A percentile compares a stretch with the other conserved stretches of the same genome.
Evolutionary conservation across 2,888 invertebrate genomes (phyloP).

Genomic region (Antheraea yamamai): DNA sequence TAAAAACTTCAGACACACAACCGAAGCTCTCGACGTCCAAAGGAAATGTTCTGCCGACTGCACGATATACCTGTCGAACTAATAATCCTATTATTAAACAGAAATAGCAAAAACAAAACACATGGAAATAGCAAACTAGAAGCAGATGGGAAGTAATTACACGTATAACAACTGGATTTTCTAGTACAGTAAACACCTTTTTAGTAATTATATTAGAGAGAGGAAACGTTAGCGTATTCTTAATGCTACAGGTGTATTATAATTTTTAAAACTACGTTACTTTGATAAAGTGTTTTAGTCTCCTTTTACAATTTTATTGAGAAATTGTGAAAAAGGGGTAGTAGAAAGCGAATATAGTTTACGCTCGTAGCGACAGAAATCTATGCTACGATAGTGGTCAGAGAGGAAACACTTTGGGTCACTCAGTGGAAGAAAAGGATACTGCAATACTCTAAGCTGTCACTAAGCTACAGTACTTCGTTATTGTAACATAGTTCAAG

Average conservation of each 20-base stretch:
- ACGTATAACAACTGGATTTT: neutral
- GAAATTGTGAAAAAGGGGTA: neutral
- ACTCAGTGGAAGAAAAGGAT: too few species aligned
- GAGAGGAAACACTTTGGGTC: neutral
- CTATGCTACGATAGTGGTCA: neutral
- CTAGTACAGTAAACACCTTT: slow-evolving; percentile 11
- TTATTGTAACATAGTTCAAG: too few species aligned
- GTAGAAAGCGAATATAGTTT: neutral
- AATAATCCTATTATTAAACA: neutral
- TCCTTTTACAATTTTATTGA: neutral
- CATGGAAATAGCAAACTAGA: slow-evolving; percentile 2
- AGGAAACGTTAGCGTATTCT: neutral
- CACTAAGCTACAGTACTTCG: too few species aligned
- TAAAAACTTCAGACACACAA: neutral
- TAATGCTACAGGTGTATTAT: slow-evolving; percentile 3
- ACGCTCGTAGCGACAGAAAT: neutral
- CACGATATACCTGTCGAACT: neutral
- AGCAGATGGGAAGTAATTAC: slow-evolving; percentile 7
- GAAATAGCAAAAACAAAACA: slow-evolving; percentile 1
- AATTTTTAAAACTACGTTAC: neutral
- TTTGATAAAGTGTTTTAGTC: neutral
- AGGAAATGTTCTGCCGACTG: neutral
- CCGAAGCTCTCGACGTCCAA: neutral
- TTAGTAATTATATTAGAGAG: slow-evolving; percentile 11
- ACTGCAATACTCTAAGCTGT: too few species aligned